These are phyloP conservation scores for Zophobas atratus DNA, from an alignment of 1,140 invertebrate genomes.

Conservation along the genomic window DNA sequence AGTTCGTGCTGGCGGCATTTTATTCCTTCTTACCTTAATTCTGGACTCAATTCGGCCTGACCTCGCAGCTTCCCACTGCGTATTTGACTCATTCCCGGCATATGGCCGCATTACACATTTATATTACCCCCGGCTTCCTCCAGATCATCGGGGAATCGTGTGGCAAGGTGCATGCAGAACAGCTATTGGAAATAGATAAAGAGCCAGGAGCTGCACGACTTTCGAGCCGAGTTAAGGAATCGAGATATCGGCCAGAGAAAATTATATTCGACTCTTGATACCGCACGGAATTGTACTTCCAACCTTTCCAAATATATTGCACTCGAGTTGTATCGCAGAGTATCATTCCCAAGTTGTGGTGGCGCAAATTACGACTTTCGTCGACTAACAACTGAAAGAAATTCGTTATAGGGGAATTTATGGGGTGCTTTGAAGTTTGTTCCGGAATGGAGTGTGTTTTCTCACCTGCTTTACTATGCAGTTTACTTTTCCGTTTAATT, in stretches of 20 bases:
- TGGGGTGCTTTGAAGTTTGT: neutral
- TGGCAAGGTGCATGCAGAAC: conserved; percentile 25
- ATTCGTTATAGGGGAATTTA: conserved; percentile 22
- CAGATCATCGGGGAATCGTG: neutral
- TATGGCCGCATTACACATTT: conserved; percentile 35
- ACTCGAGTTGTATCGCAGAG: conserved; percentile 1
- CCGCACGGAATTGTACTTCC: conserved; percentile 3
- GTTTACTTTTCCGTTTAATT: too few species aligned
- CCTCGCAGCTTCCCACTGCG: too few species aligned
- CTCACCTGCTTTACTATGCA: too few species aligned
- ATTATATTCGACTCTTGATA: conserved; percentile 21
- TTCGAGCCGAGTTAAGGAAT: conserved; percentile 15
- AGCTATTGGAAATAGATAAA: conserved; percentile 47
- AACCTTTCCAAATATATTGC: neutral
- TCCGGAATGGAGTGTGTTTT: too few species aligned
- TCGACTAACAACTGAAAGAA: conserved; percentile 16
- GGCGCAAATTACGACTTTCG: conserved; percentile 16
- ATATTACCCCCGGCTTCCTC: neutral
- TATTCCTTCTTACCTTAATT: too few species aligned
- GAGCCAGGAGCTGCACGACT: conserved; percentile 5
- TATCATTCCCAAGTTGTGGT: conserved; percentile 10
- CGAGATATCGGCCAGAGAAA: conserved; percentile 34
- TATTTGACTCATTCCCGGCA: neutral
- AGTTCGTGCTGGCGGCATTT: too few species aligned
- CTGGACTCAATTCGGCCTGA: too few species aligned